phyloP scores from a whole-genome alignment of 2,113 vertebrate species.

The Dipodomys merriami region DNA sequence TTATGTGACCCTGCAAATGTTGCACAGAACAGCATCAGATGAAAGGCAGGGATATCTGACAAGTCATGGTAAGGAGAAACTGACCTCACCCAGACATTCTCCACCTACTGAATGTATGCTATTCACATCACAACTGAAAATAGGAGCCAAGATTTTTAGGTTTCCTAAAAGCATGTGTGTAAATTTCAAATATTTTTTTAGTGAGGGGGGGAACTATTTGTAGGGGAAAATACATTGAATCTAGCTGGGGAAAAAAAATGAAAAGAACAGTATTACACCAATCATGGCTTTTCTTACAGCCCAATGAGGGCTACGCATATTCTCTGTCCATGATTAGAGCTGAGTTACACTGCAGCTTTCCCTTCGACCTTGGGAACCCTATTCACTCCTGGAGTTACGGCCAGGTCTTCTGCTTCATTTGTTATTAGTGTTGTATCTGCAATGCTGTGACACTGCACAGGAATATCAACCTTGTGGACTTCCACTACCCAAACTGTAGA shows the following conservation, averaged over 20 bases:
- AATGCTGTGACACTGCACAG: constrained; percentile 77
- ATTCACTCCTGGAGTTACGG: constrained; percentile 61
- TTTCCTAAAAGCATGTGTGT: constrained; percentile 56
- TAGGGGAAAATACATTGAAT: constrained; percentile 34
- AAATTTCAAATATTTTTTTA: constrained; percentile 51
- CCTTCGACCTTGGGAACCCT: constrained; percentile 84
- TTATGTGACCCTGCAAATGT: not conserved
- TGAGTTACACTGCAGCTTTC: constrained; percentile 77
- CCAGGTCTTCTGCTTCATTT: constrained; percentile 80
- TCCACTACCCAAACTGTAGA: constrained; percentile 40
- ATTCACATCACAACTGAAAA: constrained; percentile 39
- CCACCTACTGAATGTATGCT: constrained; percentile 64
- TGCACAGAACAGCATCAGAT: constrained; percentile 68
- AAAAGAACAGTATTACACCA: constrained; percentile 27
- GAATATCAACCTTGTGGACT: constrained; percentile 54
- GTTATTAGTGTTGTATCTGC: constrained; percentile 77
- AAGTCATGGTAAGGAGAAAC: constrained; percentile 68
- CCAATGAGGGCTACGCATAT: constrained; percentile 34
- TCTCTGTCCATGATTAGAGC: constrained; percentile 43
- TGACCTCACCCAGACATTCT: too few relatives aligned
- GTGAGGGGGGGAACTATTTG: constrained; percentile 4
- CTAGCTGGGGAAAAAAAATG: not conserved
- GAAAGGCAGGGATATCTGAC: constrained; percentile 73
- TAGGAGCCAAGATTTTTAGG: not conserved
- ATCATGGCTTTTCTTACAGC: constrained; percentile 52